Base-by-base conservation (phyloP, 1,140 invertebrate species). In the Artemia franciscana region DNA sequence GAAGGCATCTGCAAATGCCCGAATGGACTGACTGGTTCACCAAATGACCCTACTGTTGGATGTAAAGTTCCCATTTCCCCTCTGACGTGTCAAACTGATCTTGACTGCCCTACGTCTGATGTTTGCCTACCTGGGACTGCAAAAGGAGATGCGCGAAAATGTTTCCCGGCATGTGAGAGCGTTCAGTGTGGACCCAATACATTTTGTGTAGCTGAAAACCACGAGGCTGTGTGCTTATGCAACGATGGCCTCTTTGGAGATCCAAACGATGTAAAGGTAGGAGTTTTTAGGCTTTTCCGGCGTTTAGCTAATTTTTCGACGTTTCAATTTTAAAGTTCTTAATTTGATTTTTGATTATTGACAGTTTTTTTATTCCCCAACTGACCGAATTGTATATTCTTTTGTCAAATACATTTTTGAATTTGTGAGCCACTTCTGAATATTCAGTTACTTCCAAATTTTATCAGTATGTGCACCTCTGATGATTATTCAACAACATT, bases 201-300 rank as follows among this genome's bases (percentile, higher is more conserved):
- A 0, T 77, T 82, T 27, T 91, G 88, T 65, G 78, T 90, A 0
- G 80, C 84, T 23, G 80, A 86, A 62, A 83, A 85, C 68, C 87
- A 91, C 71, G 78, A 83, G 51, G 86, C 87, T 1, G 81, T 84
- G 7, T 93, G 89, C 70, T 80, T 91, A 57, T 93, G 89, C 71
- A 74, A 81, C 24, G 82, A 88, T 63, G 84, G 84, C 0, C 88
- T 82, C 69, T 18, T 57, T 28, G 88, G 88, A 7, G 85, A 87
- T 71, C 85, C 88, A 0, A 81, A 79, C 66, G 84, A 91, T 71
- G 73, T 87, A 15, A 74, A 78, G 39, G 73, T 80, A 5, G 86
- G 87, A 4, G 21, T 51, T 51, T 51, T 1, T 51, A 18, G n/a
- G n/a, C n/a, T n/a, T n/a, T n/a, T n/a, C n/a, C n/a, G n/a, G n/a